These are phyloP conservation scores for Varecia variegata DNA, from an alignment of 2,797 vertebrate genomes.

Conservation along the genomic window DNA sequence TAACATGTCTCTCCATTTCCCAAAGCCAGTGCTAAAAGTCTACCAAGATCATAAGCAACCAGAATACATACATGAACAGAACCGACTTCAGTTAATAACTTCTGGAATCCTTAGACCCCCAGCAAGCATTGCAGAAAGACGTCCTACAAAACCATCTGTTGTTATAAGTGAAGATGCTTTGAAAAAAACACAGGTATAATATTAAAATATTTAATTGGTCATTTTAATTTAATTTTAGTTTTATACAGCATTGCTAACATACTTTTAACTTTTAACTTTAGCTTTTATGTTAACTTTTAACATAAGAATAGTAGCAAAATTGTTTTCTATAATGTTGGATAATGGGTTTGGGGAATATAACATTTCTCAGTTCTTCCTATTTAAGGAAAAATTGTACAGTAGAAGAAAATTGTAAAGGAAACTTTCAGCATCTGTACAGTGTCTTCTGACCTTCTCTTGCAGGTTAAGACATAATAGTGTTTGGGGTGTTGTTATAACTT, in stretches of 20 bases:
- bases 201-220: background rate
- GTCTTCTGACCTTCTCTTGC: background rate
- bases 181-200: conserved; percentile 82
- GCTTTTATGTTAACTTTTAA: too few relatives aligned
- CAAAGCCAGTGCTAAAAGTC: conserved; percentile 86
- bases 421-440: background rate
- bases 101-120: conserved; percentile 77
- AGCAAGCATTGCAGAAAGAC: conserved; percentile 53
- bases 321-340: background rate
- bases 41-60: conserved; percentile 83
- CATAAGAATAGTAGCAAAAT: background rate
- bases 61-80: conserved; percentile 81
- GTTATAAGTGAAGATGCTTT: conserved; percentile 72
- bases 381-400: conserved; percentile 17
- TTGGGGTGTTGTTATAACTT: background rate
- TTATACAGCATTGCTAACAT: background rate
- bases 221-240: conserved; percentile 3
- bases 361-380: conserved; percentile 16
- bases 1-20: conserved; percentile 28
- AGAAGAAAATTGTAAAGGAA: conserved; percentile 5
- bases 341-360: background rate
- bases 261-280: background rate
- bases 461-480: background rate
- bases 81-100: conserved; percentile 75
- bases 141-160: conserved; percentile 9